Percentiles rank a stretch among this genome's conserved stretches.
phyloP scores from a whole-genome alignment of 1,140 invertebrate species.

The Copidosoma floridanum region DNA sequence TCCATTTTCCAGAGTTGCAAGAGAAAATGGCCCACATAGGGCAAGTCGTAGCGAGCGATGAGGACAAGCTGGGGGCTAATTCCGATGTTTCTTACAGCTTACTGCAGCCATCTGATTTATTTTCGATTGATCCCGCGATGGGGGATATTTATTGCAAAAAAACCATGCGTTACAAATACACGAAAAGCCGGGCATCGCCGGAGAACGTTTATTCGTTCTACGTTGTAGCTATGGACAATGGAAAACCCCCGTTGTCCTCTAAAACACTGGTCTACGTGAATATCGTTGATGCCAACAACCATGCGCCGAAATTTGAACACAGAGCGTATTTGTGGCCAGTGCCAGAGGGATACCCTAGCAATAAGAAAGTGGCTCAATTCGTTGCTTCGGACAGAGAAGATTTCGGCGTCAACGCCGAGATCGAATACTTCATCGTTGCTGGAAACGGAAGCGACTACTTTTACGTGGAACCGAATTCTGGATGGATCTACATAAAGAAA shows the following conservation, averaged over 20 bases:
- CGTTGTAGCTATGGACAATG: slow-evolving; percentile 87
- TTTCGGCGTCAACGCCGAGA: slow-evolving; percentile 82
- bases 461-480: slow-evolving; percentile 69
- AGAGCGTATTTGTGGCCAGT: slow-evolving; percentile 77
- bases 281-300: slow-evolving; percentile 88
- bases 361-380: slow-evolving; percentile 71
- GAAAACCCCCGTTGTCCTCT: slow-evolving; percentile 86
- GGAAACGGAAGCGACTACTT: slow-evolving; percentile 82
- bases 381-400: slow-evolving; percentile 75
- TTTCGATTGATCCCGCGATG: slow-evolving; percentile 84
- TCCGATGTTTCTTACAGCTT: slow-evolving; percentile 89
- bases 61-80: slow-evolving; percentile 91
- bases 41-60: slow-evolving; percentile 82
- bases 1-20: slow-evolving; percentile 86
- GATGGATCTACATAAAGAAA: slow-evolving; percentile 76
- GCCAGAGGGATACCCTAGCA: slow-evolving; percentile 70
- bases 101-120: slow-evolving; percentile 85
- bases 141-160: slow-evolving; percentile 87
- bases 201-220: slow-evolving; percentile 85
- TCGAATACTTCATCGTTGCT: slow-evolving; percentile 74
- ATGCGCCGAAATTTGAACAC: slow-evolving; percentile 77
- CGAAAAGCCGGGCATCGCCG: slow-evolving; percentile 71
- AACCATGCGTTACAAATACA: slow-evolving; percentile 78
- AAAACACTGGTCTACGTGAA: slow-evolving; percentile 82
- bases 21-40: slow-evolving; percentile 78